Conservation (phyloP, 2,797 vertebrate genomes). For the Alcedo atthis region DNA sequence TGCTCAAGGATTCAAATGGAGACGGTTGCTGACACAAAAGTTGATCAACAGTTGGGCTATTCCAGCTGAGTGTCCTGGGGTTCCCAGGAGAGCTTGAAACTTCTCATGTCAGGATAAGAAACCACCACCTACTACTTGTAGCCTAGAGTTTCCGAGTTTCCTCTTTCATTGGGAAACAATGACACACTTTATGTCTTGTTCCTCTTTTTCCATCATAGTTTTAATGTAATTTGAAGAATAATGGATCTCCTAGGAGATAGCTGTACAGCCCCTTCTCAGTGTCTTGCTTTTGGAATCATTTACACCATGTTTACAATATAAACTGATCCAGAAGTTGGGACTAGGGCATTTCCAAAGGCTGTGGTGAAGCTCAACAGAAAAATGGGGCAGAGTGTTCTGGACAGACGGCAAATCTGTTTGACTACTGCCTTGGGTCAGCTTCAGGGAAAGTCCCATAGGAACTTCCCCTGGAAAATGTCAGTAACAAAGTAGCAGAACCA, state of each 20-base stretch:
- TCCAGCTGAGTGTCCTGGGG: background rate
- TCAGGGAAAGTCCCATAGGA: background rate
- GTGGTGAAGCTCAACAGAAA: background rate
- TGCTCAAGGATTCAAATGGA: background rate
- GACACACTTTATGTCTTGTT: background rate
- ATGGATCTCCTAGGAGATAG: background rate
- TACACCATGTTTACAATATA: background rate
- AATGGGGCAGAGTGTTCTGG: background rate
- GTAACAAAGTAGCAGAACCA: accelerated
- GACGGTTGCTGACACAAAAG: background rate
- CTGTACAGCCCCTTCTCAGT: background rate
- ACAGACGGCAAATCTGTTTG: background rate
- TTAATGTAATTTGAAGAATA: background rate
- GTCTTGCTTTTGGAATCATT: background rate
- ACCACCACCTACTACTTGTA: background rate
- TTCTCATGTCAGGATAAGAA: background rate
- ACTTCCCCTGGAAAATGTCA: background rate
- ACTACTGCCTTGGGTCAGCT: background rate
- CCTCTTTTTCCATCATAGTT: background rate
- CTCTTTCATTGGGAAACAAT: background rate
- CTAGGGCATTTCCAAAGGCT: background rate
- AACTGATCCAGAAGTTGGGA: background rate
- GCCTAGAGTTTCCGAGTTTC: background rate
- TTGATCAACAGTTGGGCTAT: background rate
- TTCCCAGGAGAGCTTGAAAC: background rate